Percentiles rank a stretch among this genome's conserved stretches.
phyloP scores from a whole-genome alignment of 2,888 invertebrate genomes.

The Osmoderma eremita region DNA sequence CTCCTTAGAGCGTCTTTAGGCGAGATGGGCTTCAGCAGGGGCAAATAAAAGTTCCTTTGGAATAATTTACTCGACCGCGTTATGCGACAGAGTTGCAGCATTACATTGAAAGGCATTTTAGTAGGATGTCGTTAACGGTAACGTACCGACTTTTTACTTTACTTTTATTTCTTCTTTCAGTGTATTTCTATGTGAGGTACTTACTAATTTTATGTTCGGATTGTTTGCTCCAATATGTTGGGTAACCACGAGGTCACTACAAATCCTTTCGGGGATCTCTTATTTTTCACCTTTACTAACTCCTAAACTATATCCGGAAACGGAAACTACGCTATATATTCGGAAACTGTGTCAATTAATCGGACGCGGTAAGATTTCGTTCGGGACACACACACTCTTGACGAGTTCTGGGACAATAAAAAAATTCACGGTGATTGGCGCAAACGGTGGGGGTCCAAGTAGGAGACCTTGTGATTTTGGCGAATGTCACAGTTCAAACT shows the following conservation, averaged over 20 bases:
- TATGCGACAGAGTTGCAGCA: constrained; percentile 81
- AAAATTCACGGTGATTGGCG: constrained; percentile 14
- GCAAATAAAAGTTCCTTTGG: constrained; percentile 85
- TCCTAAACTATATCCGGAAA: neutral
- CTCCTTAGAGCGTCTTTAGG: constrained; percentile 84
- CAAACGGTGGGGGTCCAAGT: constrained; percentile 36
- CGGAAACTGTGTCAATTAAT: neutral
- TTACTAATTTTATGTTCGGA: neutral
- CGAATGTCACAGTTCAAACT: constrained; percentile 40
- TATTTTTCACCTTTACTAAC: neutral
- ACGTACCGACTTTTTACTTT: too few relatives aligned
- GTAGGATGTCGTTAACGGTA: neutral
- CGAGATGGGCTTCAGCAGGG: constrained; percentile 81
- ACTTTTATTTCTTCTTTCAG: neutral
- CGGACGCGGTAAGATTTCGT: constrained; percentile 40
- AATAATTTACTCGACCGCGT: constrained; percentile 82
- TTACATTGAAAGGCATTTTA: constrained; percentile 60
- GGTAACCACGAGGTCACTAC: neutral
- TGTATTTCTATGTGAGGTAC: constrained; percentile 3
- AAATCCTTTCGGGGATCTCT: too few relatives aligned
- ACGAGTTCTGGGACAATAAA: constrained; percentile 11
- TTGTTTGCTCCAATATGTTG: neutral
- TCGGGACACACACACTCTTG: constrained; percentile 41
- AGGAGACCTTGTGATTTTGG: constrained; percentile 31
- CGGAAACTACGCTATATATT: neutral